A percentile compares a stretch with the other conserved stretches of the same genome.
These are phyloP conservation scores for Hirundo rustica DNA, from an alignment of 2,797 vertebrate genomes.

Conservation along the genomic window DNA sequence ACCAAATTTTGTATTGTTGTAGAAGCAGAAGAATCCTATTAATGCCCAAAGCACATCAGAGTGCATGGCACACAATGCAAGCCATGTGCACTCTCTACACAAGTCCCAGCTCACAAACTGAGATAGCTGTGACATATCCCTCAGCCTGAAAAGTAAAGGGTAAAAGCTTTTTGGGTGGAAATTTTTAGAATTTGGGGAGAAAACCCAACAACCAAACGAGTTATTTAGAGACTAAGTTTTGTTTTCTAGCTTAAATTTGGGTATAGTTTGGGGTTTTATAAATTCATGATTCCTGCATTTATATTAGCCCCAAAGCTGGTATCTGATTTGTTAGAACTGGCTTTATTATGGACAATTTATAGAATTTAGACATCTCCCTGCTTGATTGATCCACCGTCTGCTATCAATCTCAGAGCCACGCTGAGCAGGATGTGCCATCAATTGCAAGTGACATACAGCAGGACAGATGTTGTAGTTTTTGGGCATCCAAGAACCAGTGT, in stretches of 20 bases:
- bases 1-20: not conserved
- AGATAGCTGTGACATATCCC: not conserved
- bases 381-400: not conserved
- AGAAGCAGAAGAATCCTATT: slow-evolving; percentile 53
- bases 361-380: not conserved
- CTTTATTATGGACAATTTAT: not conserved
- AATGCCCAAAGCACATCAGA: slow-evolving; percentile 6
- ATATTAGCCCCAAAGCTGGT: not conserved
- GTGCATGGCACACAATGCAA: not conserved
- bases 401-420: not conserved
- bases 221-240: not conserved
- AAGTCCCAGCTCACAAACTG: not conserved
- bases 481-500: not conserved
- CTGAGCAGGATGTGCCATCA: not conserved
- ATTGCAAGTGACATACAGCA: not conserved
- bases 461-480: not conserved
- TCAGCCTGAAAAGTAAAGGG: not conserved
- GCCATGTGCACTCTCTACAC: not conserved
- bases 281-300: not conserved
- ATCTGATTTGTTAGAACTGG: not conserved
- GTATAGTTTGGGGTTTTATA: not conserved
- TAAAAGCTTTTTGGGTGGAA: accelerated
- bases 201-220: not conserved
- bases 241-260: not conserved
- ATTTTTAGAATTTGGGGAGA: not conserved